Evolutionary conservation across 2,888 invertebrate genomes (phyloP).

Genomic region (Nomada fucata): DNA sequence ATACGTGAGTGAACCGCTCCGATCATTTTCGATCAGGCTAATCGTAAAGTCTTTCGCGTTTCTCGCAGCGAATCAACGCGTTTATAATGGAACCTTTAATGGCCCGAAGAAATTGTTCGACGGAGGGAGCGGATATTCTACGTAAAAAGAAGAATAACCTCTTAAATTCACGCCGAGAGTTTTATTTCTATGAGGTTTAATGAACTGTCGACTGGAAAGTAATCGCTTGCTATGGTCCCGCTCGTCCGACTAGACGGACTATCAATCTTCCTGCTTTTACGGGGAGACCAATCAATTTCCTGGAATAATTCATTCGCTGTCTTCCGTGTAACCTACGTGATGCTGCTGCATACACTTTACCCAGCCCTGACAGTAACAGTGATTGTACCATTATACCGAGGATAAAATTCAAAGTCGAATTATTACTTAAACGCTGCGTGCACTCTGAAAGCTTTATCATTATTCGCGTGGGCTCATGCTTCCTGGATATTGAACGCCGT

Average conservation of each 20-base stretch:
- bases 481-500: background rate
- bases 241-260: conserved; percentile 39
- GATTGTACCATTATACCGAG: conserved; percentile 17
- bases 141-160: background rate
- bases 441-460: too few species aligned
- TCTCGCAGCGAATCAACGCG: background rate
- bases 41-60: background rate
- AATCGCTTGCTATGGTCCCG: conserved; percentile 16
- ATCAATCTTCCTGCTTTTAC: conserved; percentile 58
- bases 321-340: conserved; percentile 37
- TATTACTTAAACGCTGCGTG: background rate
- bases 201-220: conserved; percentile 33
- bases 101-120: conserved; percentile 3
- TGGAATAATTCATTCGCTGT: conserved; percentile 62
- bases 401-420: background rate
- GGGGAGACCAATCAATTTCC: conserved; percentile 66
- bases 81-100: conserved; percentile 17
- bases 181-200: conserved; percentile 38
- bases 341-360: conserved; percentile 62
- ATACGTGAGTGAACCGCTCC: background rate
- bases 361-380: conserved; percentile 2
- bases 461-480: conserved; percentile 13
- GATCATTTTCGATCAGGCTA: background rate
- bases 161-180: conserved; percentile 7
- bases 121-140: background rate